phyloP scores from a whole-genome alignment of 1,140 invertebrate species.

The Monochamus saltuarius region DNA sequence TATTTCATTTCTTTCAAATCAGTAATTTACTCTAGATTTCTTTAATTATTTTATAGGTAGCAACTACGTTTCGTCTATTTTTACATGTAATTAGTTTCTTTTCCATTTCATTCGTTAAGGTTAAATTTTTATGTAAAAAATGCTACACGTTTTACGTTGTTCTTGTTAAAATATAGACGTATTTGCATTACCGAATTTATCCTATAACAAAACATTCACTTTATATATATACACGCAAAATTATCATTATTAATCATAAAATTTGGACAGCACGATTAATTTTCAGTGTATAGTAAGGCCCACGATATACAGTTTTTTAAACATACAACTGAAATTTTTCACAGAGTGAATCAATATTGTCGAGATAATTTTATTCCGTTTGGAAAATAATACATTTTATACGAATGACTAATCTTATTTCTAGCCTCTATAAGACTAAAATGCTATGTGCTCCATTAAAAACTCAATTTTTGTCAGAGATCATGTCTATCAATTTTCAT shows the following conservation, averaged over 20 bases:
- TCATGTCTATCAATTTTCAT: background rate
- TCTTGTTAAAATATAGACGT: too few relatives aligned
- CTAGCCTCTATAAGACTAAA: constrained; percentile 36
- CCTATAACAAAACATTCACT: too few relatives aligned
- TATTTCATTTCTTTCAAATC: too few relatives aligned
- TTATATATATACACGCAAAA: too few relatives aligned
- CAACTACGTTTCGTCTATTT: too few relatives aligned
- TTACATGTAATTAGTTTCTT: too few relatives aligned
- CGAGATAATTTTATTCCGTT: constrained; percentile 53
- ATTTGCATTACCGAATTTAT: too few relatives aligned
- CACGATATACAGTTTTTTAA: constrained; percentile 54
- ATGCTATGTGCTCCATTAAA: background rate
- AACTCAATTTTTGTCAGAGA: constrained; percentile 4
- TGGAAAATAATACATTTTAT: constrained; percentile 45
- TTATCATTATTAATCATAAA: constrained; percentile 32
- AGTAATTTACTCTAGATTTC: too few relatives aligned
- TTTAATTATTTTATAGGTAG: too few relatives aligned
- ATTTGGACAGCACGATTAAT: constrained; percentile 55
- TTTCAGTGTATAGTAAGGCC: constrained; percentile 57
- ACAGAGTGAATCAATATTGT: constrained; percentile 55
- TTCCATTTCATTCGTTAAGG: too few relatives aligned
- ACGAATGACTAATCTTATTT: constrained; percentile 38
- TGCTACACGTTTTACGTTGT: too few relatives aligned
- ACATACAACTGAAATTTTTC: constrained; percentile 53
- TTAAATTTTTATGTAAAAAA: too few relatives aligned